Base-by-base conservation (phyloP, 2,888 invertebrate species). In the Xylota sylvarum region DNA sequence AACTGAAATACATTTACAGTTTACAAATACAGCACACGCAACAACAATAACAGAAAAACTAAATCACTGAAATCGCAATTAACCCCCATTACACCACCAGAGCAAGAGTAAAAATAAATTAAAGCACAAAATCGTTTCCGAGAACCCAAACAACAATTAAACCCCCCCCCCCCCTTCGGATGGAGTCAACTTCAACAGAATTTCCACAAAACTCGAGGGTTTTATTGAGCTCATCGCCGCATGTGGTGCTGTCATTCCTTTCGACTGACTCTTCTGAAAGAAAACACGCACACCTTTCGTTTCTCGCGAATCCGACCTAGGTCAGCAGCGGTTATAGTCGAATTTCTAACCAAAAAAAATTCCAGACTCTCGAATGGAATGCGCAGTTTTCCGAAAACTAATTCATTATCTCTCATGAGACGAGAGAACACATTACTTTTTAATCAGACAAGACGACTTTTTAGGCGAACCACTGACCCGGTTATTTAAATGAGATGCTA, bases 401-500 rank as follows among this genome's bases (percentile, higher is more conserved):
- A 5, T 14, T 7, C 10, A 69, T 6, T 43, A 27, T 9, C 23
- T 23, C 10, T 27, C 17, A 7, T 9, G 7, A 12, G 17, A 12
- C 0, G 4, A 30, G 12, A 6, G 55, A 10, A 27, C 40, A 50
- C 60, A 55, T 60, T 35, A 50, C 3, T 19, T 43, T 69, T 23
- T 30, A 37, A 81, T 81, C 67, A 76, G 19, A 58, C 14, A 43
- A 23, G 27, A 12, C 14, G 9, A 5, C 14, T 48, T 43, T 55
- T 67, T 56, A 6, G 35, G 43, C 46, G 30, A 60, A 67, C 58
- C 60, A 73, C 80, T 80, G 65, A 80, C 73, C 80, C 73, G 60
- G 58, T 73, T 80, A 50, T 80, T 65, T 35, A 70, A 79, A 79
- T 79, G 46, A 70, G 55, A 79, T 52, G 78, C 43, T 78, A 78